These are phyloP conservation scores for Cenopis cana DNA, from an alignment of 2,888 invertebrate genomes.

Conservation along the genomic window DNA sequence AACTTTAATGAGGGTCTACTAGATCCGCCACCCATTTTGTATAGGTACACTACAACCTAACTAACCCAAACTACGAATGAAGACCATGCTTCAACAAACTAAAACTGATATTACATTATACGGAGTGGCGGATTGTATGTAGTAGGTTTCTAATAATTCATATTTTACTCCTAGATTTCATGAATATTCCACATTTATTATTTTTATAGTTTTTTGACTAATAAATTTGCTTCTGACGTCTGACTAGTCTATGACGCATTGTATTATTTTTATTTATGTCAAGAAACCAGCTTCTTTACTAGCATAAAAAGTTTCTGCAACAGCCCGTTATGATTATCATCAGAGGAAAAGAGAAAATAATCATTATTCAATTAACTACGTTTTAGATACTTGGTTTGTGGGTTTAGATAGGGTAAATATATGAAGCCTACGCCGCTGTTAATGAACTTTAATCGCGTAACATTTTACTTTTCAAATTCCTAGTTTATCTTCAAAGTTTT, in stretches of 20 bases:
- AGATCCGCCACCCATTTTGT: constrained; percentile 16
- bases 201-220: background rate
- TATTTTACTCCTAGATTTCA: background rate
- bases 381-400: too few relatives aligned
- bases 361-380: too few relatives aligned
- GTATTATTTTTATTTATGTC: background rate
- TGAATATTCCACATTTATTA: background rate
- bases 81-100: background rate
- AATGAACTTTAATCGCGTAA: background rate
- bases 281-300: background rate
- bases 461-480: background rate
- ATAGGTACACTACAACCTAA: constrained; percentile 11
- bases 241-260: background rate
- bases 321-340: too few relatives aligned
- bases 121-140: background rate
- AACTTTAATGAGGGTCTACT: constrained; percentile 27
- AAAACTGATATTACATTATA: constrained; percentile 17
- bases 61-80: background rate
- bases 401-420: too few relatives aligned
- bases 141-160: background rate
- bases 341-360: too few relatives aligned
- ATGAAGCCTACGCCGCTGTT: too few relatives aligned
- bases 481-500: background rate
- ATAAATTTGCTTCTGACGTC: background rate
- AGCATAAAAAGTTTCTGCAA: background rate